These are phyloP conservation scores for Osmerus mordax DNA, from an alignment of 2,113 vertebrate species.

Conservation along the genomic window DNA sequence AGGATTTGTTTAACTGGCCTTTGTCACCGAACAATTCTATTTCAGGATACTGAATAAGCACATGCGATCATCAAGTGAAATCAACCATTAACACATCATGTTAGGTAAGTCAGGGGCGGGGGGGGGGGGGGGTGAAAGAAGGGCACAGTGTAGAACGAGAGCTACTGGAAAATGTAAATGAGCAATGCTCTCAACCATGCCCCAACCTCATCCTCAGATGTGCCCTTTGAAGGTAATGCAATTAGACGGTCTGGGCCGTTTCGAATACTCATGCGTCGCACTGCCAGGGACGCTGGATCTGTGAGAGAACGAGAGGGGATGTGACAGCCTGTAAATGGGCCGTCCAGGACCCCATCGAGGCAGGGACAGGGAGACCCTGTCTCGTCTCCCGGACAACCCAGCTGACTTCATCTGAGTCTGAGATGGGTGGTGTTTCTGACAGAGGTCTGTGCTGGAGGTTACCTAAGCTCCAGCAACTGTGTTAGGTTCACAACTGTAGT, in stretches of 20 bases:
- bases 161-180: conserved; percentile 15
- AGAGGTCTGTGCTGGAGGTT: neutral
- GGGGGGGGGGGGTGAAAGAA: neutral
- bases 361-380: conserved; percentile 10
- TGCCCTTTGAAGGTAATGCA: conserved; percentile 43
- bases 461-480: neutral
- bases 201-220: conserved; percentile 36
- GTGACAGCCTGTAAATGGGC: conserved; percentile 41
- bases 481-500: too few species aligned
- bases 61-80: neutral
- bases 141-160: neutral
- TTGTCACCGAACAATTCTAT: neutral
- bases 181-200: conserved; percentile 26
- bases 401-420: neutral
- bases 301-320: conserved; percentile 35
- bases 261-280: conserved; percentile 39
- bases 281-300: conserved; percentile 29
- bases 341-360: conserved; percentile 13
- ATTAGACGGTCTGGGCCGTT: conserved; percentile 39
- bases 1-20: neutral
- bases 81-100: neutral
- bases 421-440: neutral
- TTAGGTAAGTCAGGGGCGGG: neutral
- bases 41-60: neutral
- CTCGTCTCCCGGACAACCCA: conserved; percentile 6